Percentiles rank a stretch among this genome's conserved stretches.
Evolutionary conservation across 2,797 vertebrate species (phyloP).

Genomic region (Vespertilio murinus): DNA sequence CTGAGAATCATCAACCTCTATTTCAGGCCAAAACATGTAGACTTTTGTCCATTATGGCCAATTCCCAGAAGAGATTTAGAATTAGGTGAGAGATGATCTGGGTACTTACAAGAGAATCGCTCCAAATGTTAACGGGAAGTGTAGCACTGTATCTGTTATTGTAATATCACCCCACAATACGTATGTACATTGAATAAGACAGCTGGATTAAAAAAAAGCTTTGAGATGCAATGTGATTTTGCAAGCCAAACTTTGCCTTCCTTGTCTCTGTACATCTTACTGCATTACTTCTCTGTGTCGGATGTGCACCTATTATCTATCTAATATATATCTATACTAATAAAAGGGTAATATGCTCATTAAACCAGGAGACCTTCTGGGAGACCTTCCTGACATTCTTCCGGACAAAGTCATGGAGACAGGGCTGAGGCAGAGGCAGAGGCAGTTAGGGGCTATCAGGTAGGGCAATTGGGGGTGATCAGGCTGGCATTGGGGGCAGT

Average conservation of each 20-base stretch:
- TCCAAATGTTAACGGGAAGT: not conserved
- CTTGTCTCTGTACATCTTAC: not conserved
- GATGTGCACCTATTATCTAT: not conserved
- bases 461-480: too few relatives aligned
- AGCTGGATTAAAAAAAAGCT: not conserved
- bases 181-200: not conserved
- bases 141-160: not conserved
- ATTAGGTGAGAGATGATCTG: not conserved
- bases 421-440: too few relatives aligned
- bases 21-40: not conserved
- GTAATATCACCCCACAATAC: not conserved
- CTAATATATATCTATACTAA: not conserved
- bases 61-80: constrained; percentile 5
- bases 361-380: too few relatives aligned
- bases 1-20: not conserved
- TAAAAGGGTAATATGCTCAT: too few relatives aligned
- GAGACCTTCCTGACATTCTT: too few relatives aligned
- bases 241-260: not conserved
- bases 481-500: too few relatives aligned
- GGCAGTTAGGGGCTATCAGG: too few relatives aligned
- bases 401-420: too few relatives aligned
- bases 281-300: not conserved
- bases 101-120: not conserved
- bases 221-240: not conserved
- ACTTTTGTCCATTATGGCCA: not conserved